phyloP scores from a whole-genome alignment of 2,888 invertebrate species.

The Tenodera sinensis region DNA sequence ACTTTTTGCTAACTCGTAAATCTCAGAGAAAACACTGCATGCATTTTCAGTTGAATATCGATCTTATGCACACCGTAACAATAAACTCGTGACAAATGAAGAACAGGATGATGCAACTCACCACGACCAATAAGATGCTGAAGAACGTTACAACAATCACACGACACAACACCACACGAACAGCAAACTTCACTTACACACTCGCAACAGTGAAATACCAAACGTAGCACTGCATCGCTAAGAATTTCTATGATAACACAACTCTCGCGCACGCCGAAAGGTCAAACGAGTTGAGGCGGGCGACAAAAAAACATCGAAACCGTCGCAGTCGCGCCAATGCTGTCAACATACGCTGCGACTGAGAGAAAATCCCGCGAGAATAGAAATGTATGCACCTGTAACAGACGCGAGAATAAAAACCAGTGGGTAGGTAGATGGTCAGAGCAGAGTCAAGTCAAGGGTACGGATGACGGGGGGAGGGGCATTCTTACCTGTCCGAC shows the following conservation, averaged over 20 bases:
- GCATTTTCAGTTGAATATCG: too few species aligned
- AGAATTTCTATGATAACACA: background rate
- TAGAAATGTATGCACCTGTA: background rate
- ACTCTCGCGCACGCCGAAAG: background rate
- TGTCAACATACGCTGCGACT: background rate
- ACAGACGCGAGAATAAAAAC: background rate
- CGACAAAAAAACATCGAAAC: background rate
- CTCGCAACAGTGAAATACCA: background rate
- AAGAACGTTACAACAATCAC: background rate
- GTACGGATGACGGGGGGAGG: background rate
- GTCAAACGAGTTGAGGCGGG: background rate
- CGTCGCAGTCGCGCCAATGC: background rate
- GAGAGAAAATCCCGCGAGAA: background rate
- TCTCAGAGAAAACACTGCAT: too few species aligned
- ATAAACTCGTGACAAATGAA: too few species aligned
- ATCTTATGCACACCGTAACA: too few species aligned
- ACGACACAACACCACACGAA: background rate
- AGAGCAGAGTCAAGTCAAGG: constrained; percentile 7
- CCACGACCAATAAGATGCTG: background rate
- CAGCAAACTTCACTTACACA: background rate
- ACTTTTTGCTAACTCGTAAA: too few species aligned
- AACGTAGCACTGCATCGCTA: background rate
- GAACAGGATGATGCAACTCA: background rate
- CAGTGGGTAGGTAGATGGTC: constrained; percentile 7
- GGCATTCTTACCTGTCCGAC: background rate